Evolutionary conservation across 1,140 invertebrate species (phyloP), one percentile per base, ranked within the genome.

Genomic region (Ctenoplectra terminalis): DNA sequence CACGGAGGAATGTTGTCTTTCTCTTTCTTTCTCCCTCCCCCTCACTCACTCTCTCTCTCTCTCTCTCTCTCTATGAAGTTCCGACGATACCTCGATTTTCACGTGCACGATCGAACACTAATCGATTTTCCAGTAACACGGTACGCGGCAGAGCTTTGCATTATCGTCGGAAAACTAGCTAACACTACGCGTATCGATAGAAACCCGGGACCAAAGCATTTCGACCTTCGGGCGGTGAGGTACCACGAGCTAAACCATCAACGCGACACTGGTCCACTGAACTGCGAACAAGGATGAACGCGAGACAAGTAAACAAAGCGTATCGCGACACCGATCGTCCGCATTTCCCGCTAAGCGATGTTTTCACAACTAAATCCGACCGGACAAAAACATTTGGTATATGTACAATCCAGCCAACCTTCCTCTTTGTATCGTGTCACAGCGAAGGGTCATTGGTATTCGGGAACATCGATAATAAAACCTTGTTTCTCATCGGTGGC

Each of bases 91-190:
- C 37, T 31, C 52, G 48, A 86, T 85, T 85, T 85, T 60, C 83
- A 66, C 72, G 50, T 69, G 52, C 52, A 58, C 40, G 7, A 11
- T 0, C 58, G 11, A 71, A 26, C 52, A 26, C 26, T 79, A 37
- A 79, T 64, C 66, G 76, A 66, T 52, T 70, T 77, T 50, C 37
- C 77, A 58, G 29, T 69, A 63, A 85, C 60, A 58, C 58, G 70
- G 40, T 15, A 48, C 58, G 29, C 40, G 37, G 17, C 2, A 13
- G 29, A 37, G 40, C 23, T 17, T n/a, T 13, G 67, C 50, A 17
- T 37, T 31, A 26, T 56, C 50, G 7, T 11, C 31, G 23, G 31
- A 6, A 8, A 20, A 29, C 37, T 1, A 9, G 11, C 58, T 9
- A 46, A 40, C 58, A 20, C 31, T 43, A 3, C 37, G 37, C 40